Conservation (phyloP, 2,113 vertebrate species). For the Nymphicus hollandicus region DNA sequence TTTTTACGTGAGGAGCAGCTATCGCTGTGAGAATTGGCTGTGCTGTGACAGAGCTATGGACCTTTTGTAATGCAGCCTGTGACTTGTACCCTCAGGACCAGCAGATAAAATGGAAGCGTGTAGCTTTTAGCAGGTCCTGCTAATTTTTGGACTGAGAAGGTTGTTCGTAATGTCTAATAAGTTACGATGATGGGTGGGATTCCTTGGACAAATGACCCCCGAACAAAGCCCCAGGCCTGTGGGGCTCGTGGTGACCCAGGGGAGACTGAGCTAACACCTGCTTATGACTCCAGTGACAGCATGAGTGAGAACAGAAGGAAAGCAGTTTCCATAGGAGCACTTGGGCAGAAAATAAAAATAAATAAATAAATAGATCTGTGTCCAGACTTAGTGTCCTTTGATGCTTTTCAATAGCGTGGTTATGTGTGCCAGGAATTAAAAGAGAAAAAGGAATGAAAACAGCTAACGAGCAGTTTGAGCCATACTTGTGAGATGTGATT, state of each 20-base stretch:
- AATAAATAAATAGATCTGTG: background rate
- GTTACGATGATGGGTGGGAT: background rate
- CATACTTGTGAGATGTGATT: background rate
- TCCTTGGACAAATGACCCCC: background rate
- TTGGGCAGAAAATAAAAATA: background rate
- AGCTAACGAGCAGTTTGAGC: background rate
- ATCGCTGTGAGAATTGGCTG: background rate
- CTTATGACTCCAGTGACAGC: background rate
- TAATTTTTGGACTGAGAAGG: background rate
- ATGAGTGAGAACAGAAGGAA: background rate
- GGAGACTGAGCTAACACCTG: background rate
- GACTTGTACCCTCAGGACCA: background rate
- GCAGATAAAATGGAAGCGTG: background rate
- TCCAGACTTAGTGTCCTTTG: background rate
- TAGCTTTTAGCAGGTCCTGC: background rate
- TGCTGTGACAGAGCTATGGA: fast-evolving
- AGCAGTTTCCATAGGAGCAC: background rate
- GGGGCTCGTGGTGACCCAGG: background rate
- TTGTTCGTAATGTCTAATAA: background rate
- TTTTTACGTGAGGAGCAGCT: background rate
- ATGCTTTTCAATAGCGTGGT: background rate
- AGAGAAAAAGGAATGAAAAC: background rate
- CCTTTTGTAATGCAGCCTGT: background rate
- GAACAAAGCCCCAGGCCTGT: background rate
- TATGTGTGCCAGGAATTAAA: background rate